Percentiles rank a stretch among this genome's conserved stretches.
Evolutionary conservation across 1,140 invertebrate species (phyloP).

Genomic region (Aphelenchoides besseyi): DNA sequence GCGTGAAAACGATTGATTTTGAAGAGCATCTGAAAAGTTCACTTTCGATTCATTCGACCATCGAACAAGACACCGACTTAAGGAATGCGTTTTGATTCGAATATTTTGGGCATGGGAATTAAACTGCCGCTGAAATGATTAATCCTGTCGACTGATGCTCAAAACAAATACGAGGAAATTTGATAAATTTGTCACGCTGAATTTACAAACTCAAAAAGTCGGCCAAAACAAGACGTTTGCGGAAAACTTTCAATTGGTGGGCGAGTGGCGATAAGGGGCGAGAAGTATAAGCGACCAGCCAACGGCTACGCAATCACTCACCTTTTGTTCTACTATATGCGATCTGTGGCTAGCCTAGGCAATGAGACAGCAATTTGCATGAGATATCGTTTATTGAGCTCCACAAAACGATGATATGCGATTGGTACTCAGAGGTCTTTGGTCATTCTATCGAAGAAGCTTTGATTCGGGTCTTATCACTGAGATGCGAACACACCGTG

Average conservation of each 20-base stretch:
- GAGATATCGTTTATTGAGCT: too few species aligned
- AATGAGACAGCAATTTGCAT: neutral
- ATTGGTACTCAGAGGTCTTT: too few species aligned
- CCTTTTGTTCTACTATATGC: neutral
- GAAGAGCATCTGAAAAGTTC: slow-evolving; percentile 46
- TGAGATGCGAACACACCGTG: too few species aligned
- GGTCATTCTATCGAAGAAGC: too few species aligned
- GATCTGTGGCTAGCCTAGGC: neutral
- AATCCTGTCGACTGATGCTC: neutral
- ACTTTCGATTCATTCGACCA: neutral
- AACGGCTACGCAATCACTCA: neutral
- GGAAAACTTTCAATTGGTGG: too few species aligned
- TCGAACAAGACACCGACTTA: neutral
- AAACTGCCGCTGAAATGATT: neutral
- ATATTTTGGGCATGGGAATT: neutral
- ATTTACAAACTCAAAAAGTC: neutral
- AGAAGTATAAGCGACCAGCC: neutral
- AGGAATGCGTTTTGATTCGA: neutral
- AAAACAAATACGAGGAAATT: neutral
- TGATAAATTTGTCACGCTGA: slow-evolving; percentile 1
- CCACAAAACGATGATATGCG: too few species aligned
- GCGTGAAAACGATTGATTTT: slow-evolving; percentile 59
- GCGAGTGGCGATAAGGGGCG: neutral
- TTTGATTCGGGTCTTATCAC: too few species aligned
- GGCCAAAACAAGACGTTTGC: neutral